phyloP scores from a whole-genome alignment of 2,888 invertebrate genomes.

The Corbicula japonica region DNA sequence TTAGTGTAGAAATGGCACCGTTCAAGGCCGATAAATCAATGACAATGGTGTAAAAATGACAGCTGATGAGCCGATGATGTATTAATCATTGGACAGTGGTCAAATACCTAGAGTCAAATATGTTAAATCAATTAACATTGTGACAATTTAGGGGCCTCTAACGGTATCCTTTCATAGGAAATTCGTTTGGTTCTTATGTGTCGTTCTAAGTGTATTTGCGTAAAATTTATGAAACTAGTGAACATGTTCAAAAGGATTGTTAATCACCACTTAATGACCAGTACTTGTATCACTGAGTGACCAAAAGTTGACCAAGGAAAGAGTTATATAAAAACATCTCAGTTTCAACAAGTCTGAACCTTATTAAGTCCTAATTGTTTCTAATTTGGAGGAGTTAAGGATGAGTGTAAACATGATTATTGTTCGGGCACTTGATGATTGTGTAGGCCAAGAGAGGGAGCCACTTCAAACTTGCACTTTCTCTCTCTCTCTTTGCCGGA shows the following conservation, averaged over 20 bases:
- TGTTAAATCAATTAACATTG: too few relatives aligned
- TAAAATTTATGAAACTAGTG: too few relatives aligned
- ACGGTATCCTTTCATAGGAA: too few relatives aligned
- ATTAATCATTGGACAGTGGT: constrained; percentile 31
- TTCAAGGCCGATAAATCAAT: constrained; percentile 34
- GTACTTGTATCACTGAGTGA: constrained; percentile 7
- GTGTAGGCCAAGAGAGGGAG: too few relatives aligned
- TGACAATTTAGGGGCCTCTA: too few relatives aligned
- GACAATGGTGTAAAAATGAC: constrained; percentile 39
- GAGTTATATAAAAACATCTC: constrained; percentile 2
- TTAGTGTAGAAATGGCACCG: constrained; percentile 29
- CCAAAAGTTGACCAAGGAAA: constrained; percentile 21
- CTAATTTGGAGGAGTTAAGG: constrained; percentile 11
- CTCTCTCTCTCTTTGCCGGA: not conserved
- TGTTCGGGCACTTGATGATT: too few relatives aligned
- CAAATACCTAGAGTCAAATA: not conserved
- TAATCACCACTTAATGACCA: too few relatives aligned
- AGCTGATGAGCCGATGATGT: constrained; percentile 20
- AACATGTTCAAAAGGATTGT: too few relatives aligned
- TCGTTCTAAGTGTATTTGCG: too few relatives aligned
- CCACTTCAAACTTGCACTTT: constrained; percentile 14
- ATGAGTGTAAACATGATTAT: constrained; percentile 11
- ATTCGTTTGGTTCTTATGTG: too few relatives aligned
- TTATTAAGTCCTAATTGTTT: constrained; percentile 34
- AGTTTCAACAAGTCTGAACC: not conserved